Evolutionary conservation across 1,140 invertebrate genomes (phyloP), one percentile per base, ranked within the genome.

Genomic region (Zaprionus gabonicus): DNA sequence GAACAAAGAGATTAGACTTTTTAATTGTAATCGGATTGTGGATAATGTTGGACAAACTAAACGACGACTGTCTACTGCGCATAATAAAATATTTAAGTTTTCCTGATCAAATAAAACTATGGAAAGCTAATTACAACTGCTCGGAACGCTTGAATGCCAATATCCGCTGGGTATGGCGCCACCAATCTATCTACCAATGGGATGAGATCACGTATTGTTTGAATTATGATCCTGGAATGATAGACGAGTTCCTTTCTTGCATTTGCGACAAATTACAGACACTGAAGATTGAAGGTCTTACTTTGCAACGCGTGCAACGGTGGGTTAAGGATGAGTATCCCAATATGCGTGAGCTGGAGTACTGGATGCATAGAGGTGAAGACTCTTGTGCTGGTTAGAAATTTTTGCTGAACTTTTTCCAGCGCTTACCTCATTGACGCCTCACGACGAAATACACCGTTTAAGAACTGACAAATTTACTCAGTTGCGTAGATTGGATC

Each of bases 401-500:
- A 10, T 67, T 4, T 12, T 73, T 9, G 44, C 66, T 12, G 31
- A 55, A 6, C 13, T 60, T 0, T 67, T 73, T 55, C 71, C 71
- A 13, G 6, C 10, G 1, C 15, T 73, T n/a, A 7, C 1, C 0
- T 31, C 12, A 17, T 0, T 67, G 0, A 53, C 31, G 13, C 46
- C 56, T 3, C 10, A 27, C 5, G 63, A 55, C 9, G 2, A 0
- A 3, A 53, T 59, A 15, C 3, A 10, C 9, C 7, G 13, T 6
- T 46, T 53, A 27, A 15, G 1, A 44, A 31, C 7, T 62, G 57
- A 58, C 5, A 44, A 7, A 6, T 44, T 44, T 44, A 23, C 5
- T 3, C 10, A 62, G n/a, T 23, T 74, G 51, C 71, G 49, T 1
- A 55, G 51, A 56, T 20, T 74, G 36, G 65, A 74, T 28, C 12